Conservation (phyloP, 2,888 invertebrate species). For the Hypomecis punctinalis region DNA sequence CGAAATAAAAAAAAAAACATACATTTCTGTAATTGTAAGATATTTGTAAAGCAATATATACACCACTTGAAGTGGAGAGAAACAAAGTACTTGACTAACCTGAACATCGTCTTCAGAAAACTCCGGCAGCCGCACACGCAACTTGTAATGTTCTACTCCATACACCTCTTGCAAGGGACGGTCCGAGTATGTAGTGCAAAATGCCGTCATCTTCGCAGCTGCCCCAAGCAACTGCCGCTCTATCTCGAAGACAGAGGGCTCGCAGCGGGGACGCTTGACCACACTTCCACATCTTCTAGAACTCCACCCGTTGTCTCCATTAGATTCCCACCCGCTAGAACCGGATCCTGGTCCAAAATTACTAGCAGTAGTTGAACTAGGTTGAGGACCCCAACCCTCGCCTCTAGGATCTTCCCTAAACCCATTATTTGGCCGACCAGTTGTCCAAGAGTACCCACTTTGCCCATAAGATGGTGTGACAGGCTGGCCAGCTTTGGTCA, state of each 20-base stretch:
- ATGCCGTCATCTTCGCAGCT: neutral
- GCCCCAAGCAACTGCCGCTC: constrained; percentile 1
- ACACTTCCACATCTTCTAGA: neutral
- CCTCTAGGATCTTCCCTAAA: neutral
- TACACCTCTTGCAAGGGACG: constrained; percentile 22
- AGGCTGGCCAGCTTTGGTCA: neutral
- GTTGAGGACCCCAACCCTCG: neutral
- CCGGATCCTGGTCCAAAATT: neutral
- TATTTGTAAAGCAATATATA: too few species aligned
- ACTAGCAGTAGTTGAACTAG: neutral
- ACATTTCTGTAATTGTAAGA: too few species aligned
- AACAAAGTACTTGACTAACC: constrained; percentile 9
- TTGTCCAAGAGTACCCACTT: neutral
- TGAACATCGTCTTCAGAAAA: constrained; percentile 22
- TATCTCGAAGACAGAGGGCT: neutral
- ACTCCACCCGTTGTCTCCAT: neutral
- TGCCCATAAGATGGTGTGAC: neutral
- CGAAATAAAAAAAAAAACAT: too few species aligned
- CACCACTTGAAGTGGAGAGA: neutral
- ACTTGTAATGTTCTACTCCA: constrained; percentile 21
- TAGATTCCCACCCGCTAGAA: neutral
- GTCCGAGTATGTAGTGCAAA: constrained; percentile 3
- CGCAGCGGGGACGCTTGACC: neutral
- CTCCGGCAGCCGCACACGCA: constrained; percentile 14
- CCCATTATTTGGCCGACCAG: neutral